Base-by-base conservation (phyloP, 2,797 vertebrate genomes). In the Xenopus petersii region DNA sequence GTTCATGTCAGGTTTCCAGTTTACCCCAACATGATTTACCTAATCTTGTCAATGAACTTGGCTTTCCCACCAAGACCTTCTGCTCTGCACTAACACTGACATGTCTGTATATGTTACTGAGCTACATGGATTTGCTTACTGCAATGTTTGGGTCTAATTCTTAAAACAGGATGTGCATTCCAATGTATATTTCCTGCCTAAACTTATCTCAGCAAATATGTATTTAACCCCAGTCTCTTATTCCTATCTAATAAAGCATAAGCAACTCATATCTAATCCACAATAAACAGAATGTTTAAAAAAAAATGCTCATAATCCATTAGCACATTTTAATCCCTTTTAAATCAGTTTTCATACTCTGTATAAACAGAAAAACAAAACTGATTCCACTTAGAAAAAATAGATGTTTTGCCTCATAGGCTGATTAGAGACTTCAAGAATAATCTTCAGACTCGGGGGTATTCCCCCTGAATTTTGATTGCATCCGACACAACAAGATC, bases 131-230 rank as follows among this genome's bases (percentile, higher is more conserved):
- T 10, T 17, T 64, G 70, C 17, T 55, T 48, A 17, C 62, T 77
- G 69, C 47, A 33, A 17, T 68, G 59, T 73, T 67, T 68, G 70
- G 46, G 47, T 77, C 58, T 55, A 15, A 56, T 62, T 55, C 58
- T 77, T 48, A 47, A 33, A 73, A 68, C 75, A 77, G 75, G 75
- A 77, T 73, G 70, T 77, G 60, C 70, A 77, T 77, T 77, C 75
- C 75, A 63, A 73, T 56, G 59, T 68, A 47, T 73, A 24, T 58
- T 56, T 77, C 70, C 64, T 77, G 75, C 54, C 12, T 21, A 56
- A 77, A 67, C 58, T 58, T 67, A 73, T 72, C 58, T 72, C 56
- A 62, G 66, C 64, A 77, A 72, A 72, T 58, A 72, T 68, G 75
- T 61, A 67, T 72, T 77, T 77, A 72, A 77, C 49, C 12, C 49